Percentiles rank a stretch among this genome's conserved stretches.
These are phyloP conservation scores for Eulemur albifrons DNA, from an alignment of 2,797 vertebrate species.

Conservation along the genomic window DNA sequence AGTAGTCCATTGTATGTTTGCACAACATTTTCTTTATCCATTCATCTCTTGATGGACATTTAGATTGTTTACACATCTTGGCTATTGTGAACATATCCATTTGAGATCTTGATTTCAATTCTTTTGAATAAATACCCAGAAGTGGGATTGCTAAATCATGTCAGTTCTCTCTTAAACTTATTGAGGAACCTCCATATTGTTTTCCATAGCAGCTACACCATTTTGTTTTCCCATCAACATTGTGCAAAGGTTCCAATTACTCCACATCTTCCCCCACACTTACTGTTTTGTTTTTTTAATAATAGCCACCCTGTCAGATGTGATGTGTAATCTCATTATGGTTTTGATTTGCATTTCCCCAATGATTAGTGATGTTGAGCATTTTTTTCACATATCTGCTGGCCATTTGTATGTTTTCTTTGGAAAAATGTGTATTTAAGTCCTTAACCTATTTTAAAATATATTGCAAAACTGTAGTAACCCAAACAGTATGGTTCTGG, in stretches of 20 bases:
- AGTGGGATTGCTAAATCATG: background rate
- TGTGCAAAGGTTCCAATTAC: background rate
- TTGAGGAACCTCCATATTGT: background rate
- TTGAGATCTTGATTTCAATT: background rate
- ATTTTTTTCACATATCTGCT: background rate
- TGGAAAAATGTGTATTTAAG: background rate
- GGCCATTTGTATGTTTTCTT: background rate
- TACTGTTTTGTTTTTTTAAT: background rate
- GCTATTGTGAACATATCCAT: background rate
- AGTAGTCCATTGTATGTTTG: background rate
- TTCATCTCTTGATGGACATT: background rate
- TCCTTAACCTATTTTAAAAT: background rate
- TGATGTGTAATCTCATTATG: background rate
- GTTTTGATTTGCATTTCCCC: background rate
- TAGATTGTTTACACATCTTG: background rate
- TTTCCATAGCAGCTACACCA: background rate
- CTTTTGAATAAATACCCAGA: background rate
- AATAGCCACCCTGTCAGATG: background rate
- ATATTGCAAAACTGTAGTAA: background rate
- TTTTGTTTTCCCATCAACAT: background rate
- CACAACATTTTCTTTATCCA: background rate
- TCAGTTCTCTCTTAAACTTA: background rate
- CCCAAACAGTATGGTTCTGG: background rate
- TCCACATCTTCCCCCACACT: background rate
- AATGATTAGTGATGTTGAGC: background rate